Conservation (phyloP, 2,888 invertebrate species). For the Diachrysia chrysitis region DNA sequence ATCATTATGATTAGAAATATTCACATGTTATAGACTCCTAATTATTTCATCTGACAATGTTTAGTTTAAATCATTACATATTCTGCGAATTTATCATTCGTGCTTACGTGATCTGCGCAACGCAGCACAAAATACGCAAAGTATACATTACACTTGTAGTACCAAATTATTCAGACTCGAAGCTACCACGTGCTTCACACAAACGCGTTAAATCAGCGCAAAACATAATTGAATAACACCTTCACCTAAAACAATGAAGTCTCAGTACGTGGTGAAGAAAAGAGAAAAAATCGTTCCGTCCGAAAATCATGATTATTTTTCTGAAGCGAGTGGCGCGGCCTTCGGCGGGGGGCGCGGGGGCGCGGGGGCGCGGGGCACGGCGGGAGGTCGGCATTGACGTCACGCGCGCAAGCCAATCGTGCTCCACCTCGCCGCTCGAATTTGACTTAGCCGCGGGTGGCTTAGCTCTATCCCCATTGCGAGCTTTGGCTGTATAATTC, state of each 20-base stretch:
- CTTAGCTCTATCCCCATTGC: slow-evolving; percentile 72
- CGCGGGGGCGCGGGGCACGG: slow-evolving; percentile 68
- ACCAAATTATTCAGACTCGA: slow-evolving; percentile 35
- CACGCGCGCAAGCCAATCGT: slow-evolving; percentile 82
- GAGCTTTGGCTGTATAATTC: slow-evolving; percentile 67
- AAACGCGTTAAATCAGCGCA: slow-evolving; percentile 48
- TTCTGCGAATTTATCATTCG: slow-evolving; percentile 33
- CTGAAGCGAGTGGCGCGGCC: slow-evolving; percentile 81
- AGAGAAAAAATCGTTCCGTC: slow-evolving; percentile 70
- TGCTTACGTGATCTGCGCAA: slow-evolving; percentile 44
- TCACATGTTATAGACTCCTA: slow-evolving; percentile 8
- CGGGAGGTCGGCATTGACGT: slow-evolving; percentile 88
- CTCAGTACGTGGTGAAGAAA: slow-evolving; percentile 60
- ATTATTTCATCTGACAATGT: slow-evolving; percentile 31
- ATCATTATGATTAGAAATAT: not conserved
- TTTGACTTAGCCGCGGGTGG: slow-evolving; percentile 78
- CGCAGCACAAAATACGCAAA: slow-evolving; percentile 23
- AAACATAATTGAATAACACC: slow-evolving; percentile 54
- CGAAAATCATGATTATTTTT: slow-evolving; percentile 87
- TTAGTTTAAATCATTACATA: slow-evolving; percentile 25
- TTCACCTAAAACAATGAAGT: slow-evolving; percentile 65
- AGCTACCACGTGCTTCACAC: slow-evolving; percentile 55
- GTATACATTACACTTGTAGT: slow-evolving; percentile 13
- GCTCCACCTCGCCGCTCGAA: slow-evolving; percentile 71
- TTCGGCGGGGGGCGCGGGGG: slow-evolving; percentile 72